A percentile compares a stretch with the other conserved stretches of the same genome.
Conservation (phyloP, 2,113 vertebrate species). For the Gallinago jamesoni region DNA sequence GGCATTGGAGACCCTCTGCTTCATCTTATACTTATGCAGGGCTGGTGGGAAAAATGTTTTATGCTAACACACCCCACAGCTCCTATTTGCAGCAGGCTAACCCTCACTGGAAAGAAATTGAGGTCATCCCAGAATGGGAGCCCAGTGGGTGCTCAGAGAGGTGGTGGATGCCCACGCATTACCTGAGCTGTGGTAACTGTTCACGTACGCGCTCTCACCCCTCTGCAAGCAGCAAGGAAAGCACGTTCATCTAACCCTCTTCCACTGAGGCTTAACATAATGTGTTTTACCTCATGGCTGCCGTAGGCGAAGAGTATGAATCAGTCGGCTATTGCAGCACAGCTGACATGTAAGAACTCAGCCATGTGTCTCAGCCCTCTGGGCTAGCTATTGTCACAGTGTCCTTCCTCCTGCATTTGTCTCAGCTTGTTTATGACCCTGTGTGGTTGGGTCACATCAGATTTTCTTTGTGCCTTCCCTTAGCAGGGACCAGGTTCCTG, state of each 20-base stretch:
- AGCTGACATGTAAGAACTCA: conserved; percentile 37
- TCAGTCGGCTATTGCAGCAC: conserved; percentile 42
- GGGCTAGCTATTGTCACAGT: conserved; percentile 26
- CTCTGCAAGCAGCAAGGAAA: not conserved
- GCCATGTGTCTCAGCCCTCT: conserved; percentile 36
- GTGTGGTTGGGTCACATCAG: not conserved
- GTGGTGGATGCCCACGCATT: accelerated
- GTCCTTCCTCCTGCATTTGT: conserved; percentile 42
- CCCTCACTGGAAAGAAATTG: accelerated
- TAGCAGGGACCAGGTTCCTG: not conserved
- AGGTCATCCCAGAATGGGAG: not conserved
- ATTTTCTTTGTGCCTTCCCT: not conserved
- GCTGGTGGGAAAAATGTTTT: not conserved
- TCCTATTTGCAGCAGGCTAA: not conserved
- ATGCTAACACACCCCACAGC: not conserved
- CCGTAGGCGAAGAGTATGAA: not conserved
- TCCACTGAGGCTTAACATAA: not conserved
- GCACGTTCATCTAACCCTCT: not conserved
- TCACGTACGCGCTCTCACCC: not conserved
- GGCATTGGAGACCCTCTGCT: not conserved
- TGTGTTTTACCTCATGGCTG: conserved; percentile 6
- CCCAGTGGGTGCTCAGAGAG: not conserved
- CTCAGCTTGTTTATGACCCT: not conserved
- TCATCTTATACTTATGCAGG: not conserved
- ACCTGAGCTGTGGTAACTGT: not conserved